Base-by-base conservation (phyloP, 2,888 invertebrate genomes). In the Andrena flavipes region DNA sequence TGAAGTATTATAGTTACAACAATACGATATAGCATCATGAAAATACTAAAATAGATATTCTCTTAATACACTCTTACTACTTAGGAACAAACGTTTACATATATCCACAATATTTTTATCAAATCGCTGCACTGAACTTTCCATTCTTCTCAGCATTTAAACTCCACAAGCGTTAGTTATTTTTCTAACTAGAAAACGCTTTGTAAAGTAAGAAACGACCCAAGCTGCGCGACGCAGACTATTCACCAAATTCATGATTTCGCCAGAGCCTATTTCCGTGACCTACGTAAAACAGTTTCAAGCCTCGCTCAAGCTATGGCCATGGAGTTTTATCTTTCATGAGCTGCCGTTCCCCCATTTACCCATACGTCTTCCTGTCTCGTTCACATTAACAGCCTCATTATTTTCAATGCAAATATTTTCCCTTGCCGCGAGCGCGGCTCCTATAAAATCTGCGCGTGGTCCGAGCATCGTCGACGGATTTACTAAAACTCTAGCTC, bases 321-420 rank as follows among this genome's bases (percentile, higher is more conserved):
- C 62, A 10, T 35, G 23, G 56, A 7, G 49, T 80, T 78, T 71
- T 59, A 67, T 80, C 68, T 63, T 35, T 68, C 63, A 35, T 7
- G 30, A 35, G 6, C 33, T 16, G n/a, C 8, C 56, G 26, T 16
- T 33, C 33, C 26, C 71, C 30, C 71, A 8, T 56, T 63, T 42
- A n/a, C 23, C 30, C 48, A n/a, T 26, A 56, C n/a, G 13, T 42
- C 49, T 29, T 33, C 42, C 20, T 56, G 26, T 33, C 30, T 23
- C 29, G 16, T 35, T 20, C 20, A 42, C 63, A 54, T 54, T 65
- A 71, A 73, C 54, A 5, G 56, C 30, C 2, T n/a, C 63, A 26
- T 59, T 82, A 69, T 82, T 82, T 78, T 69, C 59, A 75, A 35
- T 71, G 69, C 26, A 84, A 84, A 84, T 79, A 82, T 82, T 82